phyloP scores from a whole-genome alignment of 2,888 invertebrate species.

The Trachelus iudaicus region DNA sequence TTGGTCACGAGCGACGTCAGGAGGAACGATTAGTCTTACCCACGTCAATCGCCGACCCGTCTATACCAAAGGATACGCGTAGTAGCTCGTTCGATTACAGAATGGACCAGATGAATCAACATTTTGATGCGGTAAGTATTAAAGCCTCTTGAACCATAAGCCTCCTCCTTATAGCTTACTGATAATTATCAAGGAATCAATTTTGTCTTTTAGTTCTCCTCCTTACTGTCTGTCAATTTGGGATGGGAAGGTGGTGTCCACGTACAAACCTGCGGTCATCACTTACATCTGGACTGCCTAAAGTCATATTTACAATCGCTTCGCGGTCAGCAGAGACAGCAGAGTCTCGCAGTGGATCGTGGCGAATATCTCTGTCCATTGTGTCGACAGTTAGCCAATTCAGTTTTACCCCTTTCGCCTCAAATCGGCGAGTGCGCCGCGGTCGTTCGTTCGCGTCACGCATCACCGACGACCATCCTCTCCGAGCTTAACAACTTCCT shows the following conservation, averaged over 20 bases:
- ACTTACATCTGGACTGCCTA: conserved; percentile 94
- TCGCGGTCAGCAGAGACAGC: conserved; percentile 80
- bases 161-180: not conserved
- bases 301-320: conserved; percentile 90
- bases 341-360: conserved; percentile 77
- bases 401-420: conserved; percentile 86
- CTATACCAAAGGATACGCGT: conserved; percentile 73
- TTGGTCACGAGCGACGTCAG: conserved; percentile 79
- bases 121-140: conserved; percentile 77
- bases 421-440: conserved; percentile 76
- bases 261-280: conserved; percentile 96
- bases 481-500: conserved; percentile 71
- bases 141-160: not conserved
- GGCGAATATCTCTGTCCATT: conserved; percentile 96
- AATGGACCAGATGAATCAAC: conserved; percentile 79
- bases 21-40: conserved; percentile 72
- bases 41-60: conserved; percentile 74
- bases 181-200: conserved; percentile 7
- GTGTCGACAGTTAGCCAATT: conserved; percentile 91
- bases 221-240: conserved; percentile 82
- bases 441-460: conserved; percentile 72
- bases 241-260: conserved; percentile 94
- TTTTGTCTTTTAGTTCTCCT: conserved; percentile 72
- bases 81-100: conserved; percentile 81
- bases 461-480: conserved; percentile 66